Evolutionary conservation across 1,140 invertebrate species (phyloP), one percentile per base, ranked within the genome.

Genomic region (Mercenaria mercenaria): DNA sequence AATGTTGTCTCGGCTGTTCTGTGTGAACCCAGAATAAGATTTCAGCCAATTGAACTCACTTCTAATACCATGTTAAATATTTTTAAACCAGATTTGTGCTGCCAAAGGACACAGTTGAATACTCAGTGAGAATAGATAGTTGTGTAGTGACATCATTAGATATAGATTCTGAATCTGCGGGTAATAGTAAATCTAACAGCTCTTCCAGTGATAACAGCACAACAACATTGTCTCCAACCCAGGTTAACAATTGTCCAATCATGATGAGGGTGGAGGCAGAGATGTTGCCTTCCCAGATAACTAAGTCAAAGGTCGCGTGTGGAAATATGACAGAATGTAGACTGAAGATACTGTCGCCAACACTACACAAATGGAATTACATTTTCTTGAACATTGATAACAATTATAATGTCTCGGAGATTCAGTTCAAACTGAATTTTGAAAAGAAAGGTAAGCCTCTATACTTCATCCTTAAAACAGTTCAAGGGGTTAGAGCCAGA

Each of bases 381-480:
- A 59, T 88, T 32, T 34, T 61, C 0, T 34, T 88, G 8, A 26
- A 47, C 0, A 72, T 88, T 32, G 77, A 88, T 41, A 39, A 77
- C 26, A n/a, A 29, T 29, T 81, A 32, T 41, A 88, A 81, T 81
- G 86, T 88, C n/a, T 88, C 86, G 41, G 76, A 88, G 26, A 43
- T 88, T 34, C 47, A 41, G 50, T 88, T 88, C 64, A 52, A 88
- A 18, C 61, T 88, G 13, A 26, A 47, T 37, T 72, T 88, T 81
- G 32, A 67, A 23, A 56, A 50, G n/a, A 69, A 88, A 80, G 77
- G 86, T 88, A 81, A 64, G 52, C 6, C 26, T 67, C 32, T 67
- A 10, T n/a, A n/a, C n/a, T n/a, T n/a, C n/a, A n/a, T n/a, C n/a
- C n/a, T n/a, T n/a, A n/a, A n/a, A n/a, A n/a, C n/a, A n/a, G n/a